Evolutionary conservation across 1,140 invertebrate genomes (phyloP).

Genomic region (Charaxes varanes): DNA sequence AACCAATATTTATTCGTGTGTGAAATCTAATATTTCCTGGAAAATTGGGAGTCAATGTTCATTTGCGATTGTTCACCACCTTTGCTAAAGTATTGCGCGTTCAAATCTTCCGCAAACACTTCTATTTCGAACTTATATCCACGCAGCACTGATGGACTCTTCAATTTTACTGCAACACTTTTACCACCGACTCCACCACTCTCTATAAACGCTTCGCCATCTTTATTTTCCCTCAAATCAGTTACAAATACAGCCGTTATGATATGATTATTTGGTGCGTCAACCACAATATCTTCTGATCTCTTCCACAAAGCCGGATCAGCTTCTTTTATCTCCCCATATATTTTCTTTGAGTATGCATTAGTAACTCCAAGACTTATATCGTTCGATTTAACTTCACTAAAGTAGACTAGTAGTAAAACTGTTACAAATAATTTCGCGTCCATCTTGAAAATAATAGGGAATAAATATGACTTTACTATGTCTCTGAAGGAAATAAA

Average conservation of each 20-base stretch:
- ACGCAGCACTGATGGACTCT: slow-evolving; percentile 51
- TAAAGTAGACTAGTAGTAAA: slow-evolving; percentile 8
- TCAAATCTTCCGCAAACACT: slow-evolving; percentile 42
- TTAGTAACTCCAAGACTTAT: slow-evolving; percentile 34
- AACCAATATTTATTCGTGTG: too few species aligned
- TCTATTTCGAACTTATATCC: slow-evolving; percentile 59
- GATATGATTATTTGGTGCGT: slow-evolving; percentile 39
- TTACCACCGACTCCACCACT: slow-evolving; percentile 49
- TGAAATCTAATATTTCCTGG: slow-evolving; percentile 38
- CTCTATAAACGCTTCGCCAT: slow-evolving; percentile 44
- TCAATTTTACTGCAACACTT: slow-evolving; percentile 44
- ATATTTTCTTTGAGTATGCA: slow-evolving; percentile 39
- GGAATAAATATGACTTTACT: too few species aligned
- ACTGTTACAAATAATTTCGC: too few species aligned
- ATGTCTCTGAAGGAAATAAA: too few species aligned
- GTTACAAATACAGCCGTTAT: slow-evolving; percentile 52
- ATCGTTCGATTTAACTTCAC: slow-evolving; percentile 33
- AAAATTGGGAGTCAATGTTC: slow-evolving; percentile 31
- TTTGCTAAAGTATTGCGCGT: slow-evolving; percentile 30
- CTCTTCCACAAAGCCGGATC: slow-evolving; percentile 54
- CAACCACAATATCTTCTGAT: slow-evolving; percentile 47
- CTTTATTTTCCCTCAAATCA: slow-evolving; percentile 48
- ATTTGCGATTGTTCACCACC: slow-evolving; percentile 23
- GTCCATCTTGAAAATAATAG: too few species aligned
- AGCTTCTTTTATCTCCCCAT: slow-evolving; percentile 50